These are phyloP conservation scores for Melinaea menophilus DNA, from an alignment of 2,888 invertebrate species.

Conservation along the genomic window DNA sequence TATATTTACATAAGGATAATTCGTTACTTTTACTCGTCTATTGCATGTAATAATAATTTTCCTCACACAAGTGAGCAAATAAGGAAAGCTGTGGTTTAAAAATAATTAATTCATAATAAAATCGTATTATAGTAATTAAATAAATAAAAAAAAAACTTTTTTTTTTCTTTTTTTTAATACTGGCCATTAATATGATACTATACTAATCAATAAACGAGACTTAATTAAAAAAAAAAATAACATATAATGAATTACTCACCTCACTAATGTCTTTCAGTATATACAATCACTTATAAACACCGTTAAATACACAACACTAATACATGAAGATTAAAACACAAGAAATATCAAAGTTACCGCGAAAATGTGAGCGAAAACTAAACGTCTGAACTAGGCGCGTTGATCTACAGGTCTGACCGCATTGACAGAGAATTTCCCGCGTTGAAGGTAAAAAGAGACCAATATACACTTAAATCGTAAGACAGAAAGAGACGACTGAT, in stretches of 20 bases:
- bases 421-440: conserved; percentile 62
- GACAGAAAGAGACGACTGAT: conserved; percentile 41
- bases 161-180: background rate
- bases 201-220: background rate
- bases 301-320: conserved; percentile 38
- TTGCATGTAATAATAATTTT: background rate
- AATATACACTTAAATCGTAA: conserved; percentile 12
- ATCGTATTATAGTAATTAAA: too few relatives aligned
- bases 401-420: conserved; percentile 69
- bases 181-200: background rate
- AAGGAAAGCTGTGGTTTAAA: background rate
- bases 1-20: background rate
- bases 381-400: conserved; percentile 56
- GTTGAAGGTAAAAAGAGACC: conserved; percentile 36
- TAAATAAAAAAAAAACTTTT: too few relatives aligned
- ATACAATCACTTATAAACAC: conserved; percentile 43
- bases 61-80: background rate
- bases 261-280: conserved; percentile 66
- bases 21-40: background rate
- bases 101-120: background rate
- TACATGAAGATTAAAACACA: conserved; percentile 33
- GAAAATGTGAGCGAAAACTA: conserved; percentile 41
- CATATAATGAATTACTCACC: conserved; percentile 42
- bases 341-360: conserved; percentile 32
- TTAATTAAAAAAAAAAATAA: too few relatives aligned